Base-by-base conservation (phyloP, 2,888 invertebrate species). In the Thyatira batis region DNA sequence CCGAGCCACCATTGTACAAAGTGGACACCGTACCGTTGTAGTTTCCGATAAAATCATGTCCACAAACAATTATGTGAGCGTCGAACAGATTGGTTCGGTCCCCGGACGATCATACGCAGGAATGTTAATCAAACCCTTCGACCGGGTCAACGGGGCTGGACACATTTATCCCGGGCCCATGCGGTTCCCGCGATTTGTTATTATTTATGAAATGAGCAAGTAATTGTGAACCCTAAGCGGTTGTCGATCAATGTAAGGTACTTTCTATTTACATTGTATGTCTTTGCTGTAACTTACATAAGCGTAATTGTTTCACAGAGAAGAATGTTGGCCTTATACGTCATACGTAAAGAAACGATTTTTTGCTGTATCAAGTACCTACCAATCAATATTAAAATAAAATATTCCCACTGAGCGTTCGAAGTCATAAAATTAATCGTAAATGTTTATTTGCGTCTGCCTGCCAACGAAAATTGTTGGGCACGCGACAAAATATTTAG, bases 401-500 rank as follows among this genome's bases (percentile, higher is more conserved):
- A 57, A 58, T 61, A 62, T 66, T 59, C 58, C 65, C 63, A 58
- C 59, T 60, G 52, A 65, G 64, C 59, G 63, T 61, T 64, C 56
- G 48, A 27, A 67, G 66, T 69, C 67, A 62, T 78, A 71, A 77
- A 78, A 66, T 76, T 73, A 74, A 76, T 74, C 75, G 73, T 78
- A 73, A 74, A 78, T 77, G 73, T 76, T 80, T 78, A 75, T 78
- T 77, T 67, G 66, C 73, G 69, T 69, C 65, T 69, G 65, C 71
- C 69, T 67, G 63, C 72, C 69, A 64, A 48, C 28, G 28, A 48
- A 71, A 76, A 72, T 77, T 73, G 71, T 74, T 71, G 58, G 66
- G 77, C 85, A 86, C 85, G 86, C 85, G 81, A 86, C 85, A 73
- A 78, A 81, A 82, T 84, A 82, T 82, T 85, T 82, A 80, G 80